phyloP scores from a whole-genome alignment of 1,140 invertebrate species.

The Solen grandis region DNA sequence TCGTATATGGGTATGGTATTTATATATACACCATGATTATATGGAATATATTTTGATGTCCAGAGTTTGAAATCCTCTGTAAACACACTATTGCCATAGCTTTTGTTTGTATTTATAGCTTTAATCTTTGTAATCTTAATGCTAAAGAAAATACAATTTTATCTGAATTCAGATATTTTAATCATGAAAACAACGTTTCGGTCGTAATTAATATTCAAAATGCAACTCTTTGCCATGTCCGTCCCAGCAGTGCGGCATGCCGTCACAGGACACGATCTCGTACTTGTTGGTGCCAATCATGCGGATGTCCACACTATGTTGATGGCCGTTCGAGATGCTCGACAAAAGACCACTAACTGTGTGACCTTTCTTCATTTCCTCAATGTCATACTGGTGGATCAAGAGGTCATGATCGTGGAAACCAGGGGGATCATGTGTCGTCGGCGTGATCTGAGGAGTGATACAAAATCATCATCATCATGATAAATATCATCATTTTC shows the following conservation, averaged over 20 bases:
- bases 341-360: conserved; percentile 30
- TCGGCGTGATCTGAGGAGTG: conserved; percentile 29
- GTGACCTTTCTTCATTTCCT: conserved; percentile 41
- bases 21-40: too few species aligned
- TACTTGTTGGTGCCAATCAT: conserved; percentile 19
- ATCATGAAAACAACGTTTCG: background rate
- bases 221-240: conserved; percentile 20
- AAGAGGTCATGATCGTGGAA: conserved; percentile 30
- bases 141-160: too few species aligned
- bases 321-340: conserved; percentile 20
- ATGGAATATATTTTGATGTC: too few species aligned
- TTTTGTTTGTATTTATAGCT: too few species aligned
- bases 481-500: too few species aligned
- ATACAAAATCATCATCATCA: too few species aligned
- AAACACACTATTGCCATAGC: too few species aligned
- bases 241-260: conserved; percentile 47
- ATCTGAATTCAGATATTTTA: too few species aligned
- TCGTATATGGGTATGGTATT: too few species aligned
- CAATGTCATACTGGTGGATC: conserved; percentile 38
- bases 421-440: conserved; percentile 50
- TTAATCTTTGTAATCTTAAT: too few species aligned
- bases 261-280: conserved; percentile 42
- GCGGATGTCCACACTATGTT: conserved; percentile 43
- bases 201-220: conserved; percentile 12
- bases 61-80: too few species aligned